These are phyloP conservation scores for Enoplosus armatus DNA, from an alignment of 2,797 vertebrate genomes.

Conservation along the genomic window DNA sequence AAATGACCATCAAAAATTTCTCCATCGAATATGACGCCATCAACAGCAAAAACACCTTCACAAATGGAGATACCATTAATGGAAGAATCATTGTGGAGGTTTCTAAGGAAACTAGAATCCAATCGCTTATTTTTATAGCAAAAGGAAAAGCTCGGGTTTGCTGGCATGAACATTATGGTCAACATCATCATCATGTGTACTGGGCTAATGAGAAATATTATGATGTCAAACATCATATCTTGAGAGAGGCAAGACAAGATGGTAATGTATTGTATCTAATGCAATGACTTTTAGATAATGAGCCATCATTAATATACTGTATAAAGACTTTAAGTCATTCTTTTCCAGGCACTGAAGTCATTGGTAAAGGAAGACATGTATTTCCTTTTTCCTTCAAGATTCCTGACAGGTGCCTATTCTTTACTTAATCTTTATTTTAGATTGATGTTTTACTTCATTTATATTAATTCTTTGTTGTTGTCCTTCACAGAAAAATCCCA, in stretches of 20 bases:
- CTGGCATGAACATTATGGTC: constrained; percentile 69
- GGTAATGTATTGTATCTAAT: constrained; percentile 62
- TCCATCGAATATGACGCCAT: constrained; percentile 78
- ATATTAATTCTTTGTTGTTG: neutral
- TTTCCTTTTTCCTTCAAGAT: constrained; percentile 79
- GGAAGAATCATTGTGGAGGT: constrained; percentile 77
- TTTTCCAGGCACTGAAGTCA: constrained; percentile 58
- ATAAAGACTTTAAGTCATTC: neutral
- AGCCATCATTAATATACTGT: neutral
- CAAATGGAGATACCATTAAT: constrained; percentile 76
- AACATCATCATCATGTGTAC: constrained; percentile 16
- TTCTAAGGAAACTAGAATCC: constrained; percentile 67
- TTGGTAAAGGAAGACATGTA: constrained; percentile 73
- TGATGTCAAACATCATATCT: constrained; percentile 63
- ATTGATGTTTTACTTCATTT: fast-evolving
- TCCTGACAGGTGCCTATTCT: constrained; percentile 71
- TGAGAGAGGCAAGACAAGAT: constrained; percentile 64
- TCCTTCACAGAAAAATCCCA: constrained; percentile 72
- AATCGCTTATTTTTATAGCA: constrained; percentile 63
- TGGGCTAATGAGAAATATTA: constrained; percentile 78
- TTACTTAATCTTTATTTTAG: neutral
- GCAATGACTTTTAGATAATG: neutral
- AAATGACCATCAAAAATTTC: constrained; percentile 70
- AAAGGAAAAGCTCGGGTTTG: constrained; percentile 72
- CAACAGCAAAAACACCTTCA: constrained; percentile 78